Evolutionary conservation across 1,140 invertebrate genomes (phyloP).

Genomic region (Zaprionus davidi): DNA sequence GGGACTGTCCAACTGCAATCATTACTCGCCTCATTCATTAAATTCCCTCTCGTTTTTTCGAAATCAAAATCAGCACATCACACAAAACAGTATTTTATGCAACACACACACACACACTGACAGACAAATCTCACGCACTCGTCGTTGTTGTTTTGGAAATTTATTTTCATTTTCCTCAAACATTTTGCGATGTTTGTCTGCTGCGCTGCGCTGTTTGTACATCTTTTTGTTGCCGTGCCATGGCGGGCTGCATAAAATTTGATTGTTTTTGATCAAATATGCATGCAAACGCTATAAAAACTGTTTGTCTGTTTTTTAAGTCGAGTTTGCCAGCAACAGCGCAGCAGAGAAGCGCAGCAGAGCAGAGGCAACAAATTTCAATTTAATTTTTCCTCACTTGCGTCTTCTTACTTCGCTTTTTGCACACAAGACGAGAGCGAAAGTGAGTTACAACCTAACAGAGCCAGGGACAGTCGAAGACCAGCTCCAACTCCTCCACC

Average conservation of each 20-base stretch:
- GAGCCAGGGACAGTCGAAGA: conserved; percentile 9
- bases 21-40: conserved; percentile 15
- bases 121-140: neutral
- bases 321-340: conserved; percentile 15
- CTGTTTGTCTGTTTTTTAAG: conserved; percentile 38
- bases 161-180: conserved; percentile 27
- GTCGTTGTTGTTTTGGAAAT: conserved; percentile 10
- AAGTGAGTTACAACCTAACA: conserved; percentile 41
- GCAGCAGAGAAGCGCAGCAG: no score
- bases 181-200: conserved; percentile 21
- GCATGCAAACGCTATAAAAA: conserved; percentile 50
- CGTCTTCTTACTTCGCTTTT: conserved; percentile 11
- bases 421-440: conserved; percentile 34
- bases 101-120: conserved; percentile 14
- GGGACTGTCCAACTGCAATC: neutral
- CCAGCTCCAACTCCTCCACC: neutral
- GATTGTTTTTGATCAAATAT: conserved; percentile 51
- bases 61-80: conserved; percentile 8
- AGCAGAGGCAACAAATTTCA: conserved; percentile 46
- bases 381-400: conserved; percentile 37
- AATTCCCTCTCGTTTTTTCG: conserved; percentile 4
- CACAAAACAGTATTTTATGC: conserved; percentile 11
- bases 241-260: conserved; percentile 41
- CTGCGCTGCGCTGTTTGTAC: conserved; percentile 15
- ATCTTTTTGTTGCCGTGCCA: neutral